Evolutionary conservation across 2,797 vertebrate genomes (phyloP), one percentile per base, ranked within the genome.

Genomic region (Acestrorhynchus altus): DNA sequence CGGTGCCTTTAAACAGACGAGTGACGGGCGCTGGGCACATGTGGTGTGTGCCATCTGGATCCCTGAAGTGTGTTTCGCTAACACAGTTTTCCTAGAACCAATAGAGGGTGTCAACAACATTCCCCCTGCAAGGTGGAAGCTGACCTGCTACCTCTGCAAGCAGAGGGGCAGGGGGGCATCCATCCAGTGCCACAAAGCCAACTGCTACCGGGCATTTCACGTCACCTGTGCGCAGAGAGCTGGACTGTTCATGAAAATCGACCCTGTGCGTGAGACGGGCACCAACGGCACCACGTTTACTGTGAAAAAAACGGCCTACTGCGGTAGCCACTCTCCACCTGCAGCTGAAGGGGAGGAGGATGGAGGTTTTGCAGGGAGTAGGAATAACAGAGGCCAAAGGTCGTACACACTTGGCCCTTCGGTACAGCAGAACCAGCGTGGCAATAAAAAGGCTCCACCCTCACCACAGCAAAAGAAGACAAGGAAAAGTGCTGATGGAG

Each of bases 41-140:
- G 97, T 99, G 49, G 96, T 99, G 78, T 99, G 98, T 87, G 98
- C 98, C 91, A 96, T 99, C 89, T 99, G 98, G 98, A 98, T 99
- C 85, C 98, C 98, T 0, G 98, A 99, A 88, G 96, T 99, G 84
- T 98, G 97, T 88, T 99, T 99, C 78, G 97, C 96, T 77, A 99
- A 99, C 90, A 99, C 97, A 0, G 98, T 99, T 84, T 99, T 99
- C 88, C 86, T 99, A 86, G 98, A 99, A 88, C 98, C 98, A 7
- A 95, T 99, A 0, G 98, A 99, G 86, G 97, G 98, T 59, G 95
- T 98, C n/a, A 94, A 90, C 61, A 99, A 97, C 90, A 98, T 99
- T 86, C 98, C 98, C 0, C 78, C 96, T 0, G 97, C 97, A 60
- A 95, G 97, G 61, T 99, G 98, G 98, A 99, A 98, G 87, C 95